These are phyloP conservation scores for Dasysyrphus tricinctus DNA, from an alignment of 2,888 invertebrate genomes.

Conservation along the genomic window DNA sequence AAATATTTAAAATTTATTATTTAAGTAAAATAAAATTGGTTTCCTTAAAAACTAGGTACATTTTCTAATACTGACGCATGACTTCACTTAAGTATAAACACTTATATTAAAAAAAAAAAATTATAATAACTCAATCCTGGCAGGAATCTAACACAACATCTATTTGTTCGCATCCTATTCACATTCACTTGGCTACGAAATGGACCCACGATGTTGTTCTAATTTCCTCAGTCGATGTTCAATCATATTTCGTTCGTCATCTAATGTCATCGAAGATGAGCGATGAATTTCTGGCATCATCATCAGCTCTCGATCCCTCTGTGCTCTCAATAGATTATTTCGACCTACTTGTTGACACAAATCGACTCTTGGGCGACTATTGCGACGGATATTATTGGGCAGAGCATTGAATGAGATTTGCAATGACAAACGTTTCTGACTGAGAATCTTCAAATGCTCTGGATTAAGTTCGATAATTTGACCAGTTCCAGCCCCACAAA, in stretches of 20 bases:
- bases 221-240: conserved; percentile 79
- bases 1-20: conserved; percentile 46
- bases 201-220: conserved; percentile 81
- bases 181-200: conserved; percentile 43
- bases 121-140: conserved; percentile 36
- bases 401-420: conserved; percentile 82
- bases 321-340: conserved; percentile 80
- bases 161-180: background rate
- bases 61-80: conserved; percentile 72
- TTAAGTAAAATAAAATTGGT: conserved; percentile 43
- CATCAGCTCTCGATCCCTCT: conserved; percentile 53
- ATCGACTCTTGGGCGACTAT: conserved; percentile 78
- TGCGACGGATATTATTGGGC: conserved; percentile 78
- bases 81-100: conserved; percentile 38
- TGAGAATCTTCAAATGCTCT: conserved; percentile 81
- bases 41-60: conserved; percentile 51
- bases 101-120: conserved; percentile 14
- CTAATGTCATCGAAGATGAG: conserved; percentile 79
- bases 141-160: conserved; percentile 62
- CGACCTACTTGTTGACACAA: conserved; percentile 78
- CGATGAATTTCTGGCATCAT: conserved; percentile 79
- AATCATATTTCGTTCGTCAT: conserved; percentile 78
- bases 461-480: conserved; percentile 82
- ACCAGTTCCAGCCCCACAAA: conserved; percentile 77
- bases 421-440: conserved; percentile 82